Evolutionary conservation across 2,888 invertebrate genomes (phyloP).

Genomic region (Dexiosoma caninum): DNA sequence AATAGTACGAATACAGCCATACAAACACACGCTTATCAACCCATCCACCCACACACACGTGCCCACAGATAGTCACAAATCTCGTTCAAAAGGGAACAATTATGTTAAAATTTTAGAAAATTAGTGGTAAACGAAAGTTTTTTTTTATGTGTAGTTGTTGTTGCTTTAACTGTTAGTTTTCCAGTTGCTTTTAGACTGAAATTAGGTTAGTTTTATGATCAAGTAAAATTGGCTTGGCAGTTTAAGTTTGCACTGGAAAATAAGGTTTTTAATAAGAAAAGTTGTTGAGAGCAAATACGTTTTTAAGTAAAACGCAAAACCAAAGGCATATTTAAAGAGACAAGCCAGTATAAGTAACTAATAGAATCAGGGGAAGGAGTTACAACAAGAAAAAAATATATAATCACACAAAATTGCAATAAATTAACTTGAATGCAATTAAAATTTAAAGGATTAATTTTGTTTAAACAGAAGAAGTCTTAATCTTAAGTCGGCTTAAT

Average conservation of each 20-base stretch:
- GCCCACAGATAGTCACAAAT: not conserved
- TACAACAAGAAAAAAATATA: too few relatives aligned
- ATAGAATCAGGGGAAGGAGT: not conserved
- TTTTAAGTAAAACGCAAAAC: not conserved
- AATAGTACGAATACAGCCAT: not conserved
- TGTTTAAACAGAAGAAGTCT: too few relatives aligned
- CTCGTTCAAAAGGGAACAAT: constrained; percentile 19
- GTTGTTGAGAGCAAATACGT: not conserved
- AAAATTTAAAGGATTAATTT: too few relatives aligned
- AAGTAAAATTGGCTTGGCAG: constrained; percentile 41
- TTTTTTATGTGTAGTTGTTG: not conserved
- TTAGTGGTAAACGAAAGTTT: constrained; percentile 47
- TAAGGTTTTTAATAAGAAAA: constrained; percentile 35
- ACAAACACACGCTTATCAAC: not conserved
- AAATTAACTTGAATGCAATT: too few relatives aligned
- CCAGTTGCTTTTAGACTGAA: constrained; percentile 16
- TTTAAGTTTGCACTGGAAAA: not conserved
- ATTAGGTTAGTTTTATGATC: constrained; percentile 46
- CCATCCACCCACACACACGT: not conserved
- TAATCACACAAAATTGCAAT: too few relatives aligned
- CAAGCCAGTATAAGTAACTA: not conserved
- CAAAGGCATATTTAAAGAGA: not conserved
- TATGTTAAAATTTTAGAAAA: constrained; percentile 40
- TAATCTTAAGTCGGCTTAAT: too few relatives aligned
- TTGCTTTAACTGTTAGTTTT: too few relatives aligned